Evolutionary conservation across 2,113 vertebrate genomes (phyloP), one percentile per base, ranked within the genome.

Genomic region (Gymnarchus niloticus): DNA sequence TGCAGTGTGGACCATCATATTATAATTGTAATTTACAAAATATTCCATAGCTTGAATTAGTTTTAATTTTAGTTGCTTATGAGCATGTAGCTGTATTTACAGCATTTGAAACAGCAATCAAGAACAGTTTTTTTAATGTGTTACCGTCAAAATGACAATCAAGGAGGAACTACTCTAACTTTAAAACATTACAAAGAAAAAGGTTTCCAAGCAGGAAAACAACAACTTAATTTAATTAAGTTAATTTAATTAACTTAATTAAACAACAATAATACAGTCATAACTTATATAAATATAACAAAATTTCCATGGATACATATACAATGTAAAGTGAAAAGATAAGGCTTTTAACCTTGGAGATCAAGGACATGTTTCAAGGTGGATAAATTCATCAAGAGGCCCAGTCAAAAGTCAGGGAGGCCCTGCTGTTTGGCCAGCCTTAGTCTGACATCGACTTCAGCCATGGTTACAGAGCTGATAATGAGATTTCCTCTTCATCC

Each of bases 71-170:
- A 80, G 33, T 59, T 59, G 76, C 37, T 81, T 86, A 56, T 61
- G 54, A 46, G 81, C 25, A 57, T 61, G 56, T 61, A 56, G 56
- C 25, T 59, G 23, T 12, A 25, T 8, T 81, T 76, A 77, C 8
- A 33, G 59, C n/a, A 77, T 44, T 49, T 33, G 37, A 77, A 85
- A 78, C 56, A 21, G 21, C 51, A 46, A 28, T 41, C 37, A 28
- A 44, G 56, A 56, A 85, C 8, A 10, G 6, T 9, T 44, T 37
- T 41, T 41, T 37, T 33, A 37, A 76, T 44, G 4, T 65, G 21
- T 77, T 77, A 19, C n/a, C n/a, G n/a, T n/a, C n/a, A n/a, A 83
- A 83, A 83, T 76, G 6, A 76, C 33, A 77, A 46, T 19, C 73
- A 37, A 23, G 54, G 81, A 37, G 17, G 25, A 56, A 25, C 2